Evolutionary conservation across 2,888 invertebrate species (phyloP), one percentile per base, ranked within the genome.

Genomic region (Hartigia nigra): DNA sequence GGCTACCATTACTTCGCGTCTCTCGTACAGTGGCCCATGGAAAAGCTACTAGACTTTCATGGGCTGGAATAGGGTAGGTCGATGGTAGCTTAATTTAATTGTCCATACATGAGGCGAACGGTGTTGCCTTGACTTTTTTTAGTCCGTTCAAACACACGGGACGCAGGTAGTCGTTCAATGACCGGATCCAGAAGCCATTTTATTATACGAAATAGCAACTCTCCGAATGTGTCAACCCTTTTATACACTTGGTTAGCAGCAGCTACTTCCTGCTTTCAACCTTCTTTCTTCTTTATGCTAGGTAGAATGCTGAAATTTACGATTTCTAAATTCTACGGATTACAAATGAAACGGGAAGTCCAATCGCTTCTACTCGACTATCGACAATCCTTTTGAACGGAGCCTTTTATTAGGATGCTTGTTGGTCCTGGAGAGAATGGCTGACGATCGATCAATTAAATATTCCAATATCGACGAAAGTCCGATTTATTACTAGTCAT

Each of bases 81-180:
- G 84, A 85, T 84, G 84, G 80, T 55, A 77, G 87, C 82, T 85
- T 86, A 83, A 80, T 81, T 84, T 84, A 86, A 87, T 86, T 85
- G 85, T 76, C 75, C 11, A 39, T 70, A 74, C 76, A 78, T 76
- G 5, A 3, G 76, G 55, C 75, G 80, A 80, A 79, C 82, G 82
- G 85, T 82, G 83, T 86, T 84, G 86, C 85, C 84, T 80, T 81
- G 84, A 79, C 81, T 79, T 85, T 86, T 86, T 85, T 84, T 83
- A 80, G 80, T 85, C 80, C 12, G 55, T 55, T 55, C 9, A 55
- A 55, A 55, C 55, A 55, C 55, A 23, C 55, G 55, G 55, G 55
- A 23, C 2, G 5, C 12, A 12, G 0, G 12, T 69, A 37, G 76
- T 23, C 39, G 75, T 79, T 74, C 76, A 78, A 74, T 81, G 85